Evolutionary conservation across 2,888 invertebrate genomes (phyloP), one percentile per base, ranked within the genome.

Genomic region (Dichetophora obliterata): DNA sequence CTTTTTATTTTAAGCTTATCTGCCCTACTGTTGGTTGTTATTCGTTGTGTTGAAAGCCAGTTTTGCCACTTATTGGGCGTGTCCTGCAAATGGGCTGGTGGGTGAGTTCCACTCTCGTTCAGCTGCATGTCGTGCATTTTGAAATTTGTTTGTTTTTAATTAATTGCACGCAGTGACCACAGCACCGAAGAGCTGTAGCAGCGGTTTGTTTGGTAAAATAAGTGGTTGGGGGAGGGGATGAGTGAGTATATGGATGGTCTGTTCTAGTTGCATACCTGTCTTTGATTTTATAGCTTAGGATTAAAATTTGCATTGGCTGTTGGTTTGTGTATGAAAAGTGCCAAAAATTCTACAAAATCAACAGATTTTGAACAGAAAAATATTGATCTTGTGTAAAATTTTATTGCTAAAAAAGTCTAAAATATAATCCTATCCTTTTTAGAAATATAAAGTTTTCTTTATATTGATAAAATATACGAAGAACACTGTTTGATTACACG

Each of bases 131-230:
- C 70, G 75, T 75, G 75, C 68, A 81, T 48, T 77, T 80, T 70
- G 74, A 78, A 76, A 74, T 80, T 78, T 82, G 81, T 81, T 82
- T 82, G 81, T 68, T 82, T 82, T 82, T 82, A 82, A 82, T 82
- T 82, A 82, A 82, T 82, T 82, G 82, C 80, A 81, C 80, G 79
- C 80, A 79, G 76, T 77, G 78, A 22, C 27, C 43, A 43, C 43
- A 43, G 43, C 43, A 43, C 3, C 24, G 43, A 50, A 68, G 54
- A 14, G 54, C 24, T 16, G 72, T n/a, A 14, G 6, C 16, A 52
- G 8, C 50, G 43, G 24, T 37, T 65, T 9, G 48, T 68, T 65
- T 3, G 22, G 59, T 24, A n/a, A n/a, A n/a, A n/a, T 63, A n/a
- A 50, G 71, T 75, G 74, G 80, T 77, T 76, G 72, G 73, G 74